These are phyloP conservation scores for Prenolepis imparis DNA, from an alignment of 2,888 invertebrate species.

Conservation along the genomic window DNA sequence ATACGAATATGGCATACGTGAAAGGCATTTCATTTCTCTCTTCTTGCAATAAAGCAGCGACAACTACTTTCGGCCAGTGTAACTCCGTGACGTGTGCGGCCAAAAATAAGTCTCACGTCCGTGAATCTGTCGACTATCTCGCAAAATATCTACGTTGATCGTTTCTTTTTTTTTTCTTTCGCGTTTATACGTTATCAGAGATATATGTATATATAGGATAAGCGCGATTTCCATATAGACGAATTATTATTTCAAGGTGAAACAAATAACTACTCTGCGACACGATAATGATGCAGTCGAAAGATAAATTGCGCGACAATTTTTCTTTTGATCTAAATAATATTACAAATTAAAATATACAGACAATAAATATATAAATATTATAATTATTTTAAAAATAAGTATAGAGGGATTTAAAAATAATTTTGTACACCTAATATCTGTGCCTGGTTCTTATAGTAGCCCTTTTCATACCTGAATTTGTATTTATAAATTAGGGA, in stretches of 20 bases:
- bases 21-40: neutral
- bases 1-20: neutral
- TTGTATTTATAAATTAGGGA: too few relatives aligned
- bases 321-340: neutral
- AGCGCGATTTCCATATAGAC: neutral
- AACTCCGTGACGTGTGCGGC: neutral
- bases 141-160: neutral
- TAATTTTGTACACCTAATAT: too few relatives aligned
- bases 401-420: too few relatives aligned
- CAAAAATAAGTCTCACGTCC: constrained; percentile 21
- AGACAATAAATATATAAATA: too few relatives aligned
- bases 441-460: too few relatives aligned
- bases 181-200: neutral
- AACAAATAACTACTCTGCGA: neutral
- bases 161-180: neutral
- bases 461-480: too few relatives aligned
- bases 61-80: neutral
- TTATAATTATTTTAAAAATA: too few relatives aligned
- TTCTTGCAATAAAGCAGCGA: neutral
- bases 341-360: too few relatives aligned
- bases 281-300: neutral
- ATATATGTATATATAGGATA: neutral
- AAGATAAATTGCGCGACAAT: neutral
- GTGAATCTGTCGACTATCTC: neutral
- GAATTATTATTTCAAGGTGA: neutral